Conservation (phyloP, 2,888 invertebrate species). For the Myathropa florea region DNA sequence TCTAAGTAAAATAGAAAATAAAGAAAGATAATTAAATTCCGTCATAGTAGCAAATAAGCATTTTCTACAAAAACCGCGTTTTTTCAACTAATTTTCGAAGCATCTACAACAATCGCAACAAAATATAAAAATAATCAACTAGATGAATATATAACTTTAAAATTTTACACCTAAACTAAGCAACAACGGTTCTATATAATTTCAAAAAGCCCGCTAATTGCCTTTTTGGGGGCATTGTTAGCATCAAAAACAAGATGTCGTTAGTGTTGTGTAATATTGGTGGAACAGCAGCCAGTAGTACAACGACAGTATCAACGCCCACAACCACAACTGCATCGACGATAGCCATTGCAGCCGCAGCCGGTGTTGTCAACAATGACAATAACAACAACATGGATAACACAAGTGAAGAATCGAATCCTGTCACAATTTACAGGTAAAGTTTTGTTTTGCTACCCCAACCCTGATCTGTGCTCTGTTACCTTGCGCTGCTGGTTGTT, state of each 20-base stretch:
- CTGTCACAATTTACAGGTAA: conserved; percentile 94
- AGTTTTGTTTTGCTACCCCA: not conserved
- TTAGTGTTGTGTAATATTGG: conserved; percentile 61
- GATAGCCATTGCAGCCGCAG: conserved; percentile 56
- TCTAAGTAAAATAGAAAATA: conserved; percentile 6
- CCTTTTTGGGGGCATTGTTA: conserved; percentile 60
- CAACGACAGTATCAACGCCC: conserved; percentile 75
- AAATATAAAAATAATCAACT: conserved; percentile 9
- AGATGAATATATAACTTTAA: conserved; percentile 5
- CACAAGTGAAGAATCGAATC: conserved; percentile 92
- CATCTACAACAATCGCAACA: conserved; percentile 54
- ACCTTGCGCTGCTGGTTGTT: not conserved
- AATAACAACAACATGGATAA: conserved; percentile 89
- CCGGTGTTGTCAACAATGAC: conserved; percentile 80
- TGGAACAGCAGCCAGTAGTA: conserved; percentile 68
- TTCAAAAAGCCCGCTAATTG: conserved; percentile 57
- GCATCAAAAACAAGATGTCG: conserved; percentile 59
- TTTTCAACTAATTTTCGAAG: conserved; percentile 63
- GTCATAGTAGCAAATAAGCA: conserved; percentile 50
- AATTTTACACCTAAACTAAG: conserved; percentile 43
- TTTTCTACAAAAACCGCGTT: conserved; percentile 55
- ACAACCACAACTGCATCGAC: conserved; percentile 62
- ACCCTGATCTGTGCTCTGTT: not conserved
- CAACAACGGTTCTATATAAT: conserved; percentile 62
- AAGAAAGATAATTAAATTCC: conserved; percentile 35